Evolutionary conservation across 2,113 vertebrate species (phyloP), one percentile per base, ranked within the genome.

Genomic region (Pollimyrus isidori): DNA sequence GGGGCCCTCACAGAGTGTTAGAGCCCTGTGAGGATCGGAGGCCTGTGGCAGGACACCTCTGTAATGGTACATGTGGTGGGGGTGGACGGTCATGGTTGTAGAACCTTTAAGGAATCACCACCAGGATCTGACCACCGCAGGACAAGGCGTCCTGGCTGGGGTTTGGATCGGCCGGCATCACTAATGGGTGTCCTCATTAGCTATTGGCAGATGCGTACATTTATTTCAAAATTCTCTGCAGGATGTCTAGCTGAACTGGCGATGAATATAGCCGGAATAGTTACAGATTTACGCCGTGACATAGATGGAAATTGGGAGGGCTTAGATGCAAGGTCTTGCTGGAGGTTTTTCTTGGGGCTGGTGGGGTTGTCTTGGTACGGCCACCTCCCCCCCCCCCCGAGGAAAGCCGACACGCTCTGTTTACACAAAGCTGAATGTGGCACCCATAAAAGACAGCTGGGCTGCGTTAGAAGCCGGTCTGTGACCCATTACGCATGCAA

Each of bases 401-500:
- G 82, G 82, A 84, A 84, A 48, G 19, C 21, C 10, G 56, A 73
- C 53, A 53, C 21, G 45, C 56, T 62, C 48, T 87, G 58, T 89
- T 86, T 86, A 89, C 46, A 30, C 45, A 49, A 65, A 86, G 19
- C 56, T 21, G 1, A 50, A 85, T 85, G 84, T 88, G 87, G 84
- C 86, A 85, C 62, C 89, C 82, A 89, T 92, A 90, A 92, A 90
- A 90, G 48, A 90, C 91, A 92, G 90, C 92, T 93, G 90, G 90
- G 46, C 89, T 82, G 45, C 89, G 82, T 92, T 92, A 91, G 88
- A 90, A 92, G 92, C 88, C 88, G 88, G 62, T 90, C 92, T 92
- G 92, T 87, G 92, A 91, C 89, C 91, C 88, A 91, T 92, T 92
- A 91, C 87, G 87, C 89, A 88, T 62, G 86, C 91, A 92, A 91